Evolutionary conservation across 1,140 invertebrate genomes (phyloP).

Genomic region (Stegodyphus mimosarum): DNA sequence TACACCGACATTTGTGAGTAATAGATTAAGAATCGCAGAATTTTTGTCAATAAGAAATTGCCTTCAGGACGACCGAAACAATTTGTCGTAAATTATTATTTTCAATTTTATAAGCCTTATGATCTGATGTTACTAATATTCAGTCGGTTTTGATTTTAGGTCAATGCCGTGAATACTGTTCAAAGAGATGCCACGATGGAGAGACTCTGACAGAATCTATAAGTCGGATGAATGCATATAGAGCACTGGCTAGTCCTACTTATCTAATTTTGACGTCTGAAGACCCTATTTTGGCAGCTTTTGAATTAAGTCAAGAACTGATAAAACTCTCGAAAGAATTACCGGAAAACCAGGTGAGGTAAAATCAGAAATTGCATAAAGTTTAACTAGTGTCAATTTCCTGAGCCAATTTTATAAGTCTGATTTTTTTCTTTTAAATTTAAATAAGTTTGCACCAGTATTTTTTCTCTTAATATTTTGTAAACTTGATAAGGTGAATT

Average conservation of each 20-base stretch:
- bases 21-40: too few relatives aligned
- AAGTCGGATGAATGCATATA: slow-evolving; percentile 91
- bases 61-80: too few relatives aligned
- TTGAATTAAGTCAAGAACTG: slow-evolving; percentile 85
- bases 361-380: background rate
- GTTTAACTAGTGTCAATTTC: background rate
- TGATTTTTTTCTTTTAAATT: background rate
- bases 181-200: slow-evolving; percentile 75
- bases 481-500: too few relatives aligned
- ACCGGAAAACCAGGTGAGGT: slow-evolving; percentile 73
- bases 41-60: too few relatives aligned
- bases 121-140: too few relatives aligned
- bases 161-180: slow-evolving; percentile 83
- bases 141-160: slow-evolving; percentile 51
- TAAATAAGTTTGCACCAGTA: too few relatives aligned
- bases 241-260: slow-evolving; percentile 89
- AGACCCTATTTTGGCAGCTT: slow-evolving; percentile 86
- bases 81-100: too few relatives aligned
- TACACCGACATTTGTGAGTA: too few relatives aligned
- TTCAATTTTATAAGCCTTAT: too few relatives aligned
- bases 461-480: too few relatives aligned
- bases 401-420: background rate
- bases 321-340: slow-evolving; percentile 81
- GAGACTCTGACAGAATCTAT: slow-evolving; percentile 86
- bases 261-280: slow-evolving; percentile 85